A percentile compares a stretch with the other conserved stretches of the same genome.
Conservation (phyloP, 2,888 invertebrate genomes). For the Eristalinus sepulchralis region DNA sequence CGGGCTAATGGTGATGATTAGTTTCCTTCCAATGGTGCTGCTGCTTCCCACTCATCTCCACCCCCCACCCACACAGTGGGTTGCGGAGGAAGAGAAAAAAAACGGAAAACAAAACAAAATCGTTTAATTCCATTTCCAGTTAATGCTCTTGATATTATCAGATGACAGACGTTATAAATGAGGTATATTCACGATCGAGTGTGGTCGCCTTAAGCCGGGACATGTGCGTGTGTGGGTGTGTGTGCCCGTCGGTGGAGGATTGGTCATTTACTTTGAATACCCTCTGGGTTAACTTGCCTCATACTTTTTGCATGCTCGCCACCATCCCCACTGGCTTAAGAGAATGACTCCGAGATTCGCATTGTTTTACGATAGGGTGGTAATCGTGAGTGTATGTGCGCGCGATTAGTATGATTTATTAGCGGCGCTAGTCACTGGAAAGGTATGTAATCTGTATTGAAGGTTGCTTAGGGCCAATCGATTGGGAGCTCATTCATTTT, state of each 20-base stretch:
- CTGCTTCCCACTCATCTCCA: not conserved
- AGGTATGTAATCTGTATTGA: conserved; percentile 17
- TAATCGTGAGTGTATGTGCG: conserved; percentile 12
- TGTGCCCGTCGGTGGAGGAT: not conserved
- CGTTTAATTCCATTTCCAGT: conserved; percentile 68
- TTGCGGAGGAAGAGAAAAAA: conserved; percentile 3
- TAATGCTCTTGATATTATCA: conserved; percentile 66
- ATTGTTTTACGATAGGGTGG: conserved; percentile 7
- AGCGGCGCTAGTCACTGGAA: conserved; percentile 25
- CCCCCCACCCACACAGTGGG: not conserved
- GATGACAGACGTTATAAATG: conserved; percentile 68
- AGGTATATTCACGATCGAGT: conserved; percentile 61
- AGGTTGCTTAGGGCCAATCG: conserved; percentile 20
- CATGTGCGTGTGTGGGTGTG: not conserved
- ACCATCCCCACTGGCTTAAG: conserved; percentile 1
- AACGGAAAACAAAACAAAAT: conserved; percentile 32
- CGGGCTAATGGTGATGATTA: conserved; percentile 40
- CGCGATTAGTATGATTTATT: conserved; percentile 62
- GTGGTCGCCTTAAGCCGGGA: conserved; percentile 20
- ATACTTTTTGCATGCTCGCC: not conserved
- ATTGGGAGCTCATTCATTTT: conserved; percentile 14
- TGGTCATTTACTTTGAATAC: conserved; percentile 50
- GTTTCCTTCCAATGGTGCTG: conserved; percentile 24
- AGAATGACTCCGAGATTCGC: conserved; percentile 6
- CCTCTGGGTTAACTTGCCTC: conserved; percentile 15